Conservation (phyloP, 2,888 invertebrate genomes). For the Andricus curvator region DNA sequence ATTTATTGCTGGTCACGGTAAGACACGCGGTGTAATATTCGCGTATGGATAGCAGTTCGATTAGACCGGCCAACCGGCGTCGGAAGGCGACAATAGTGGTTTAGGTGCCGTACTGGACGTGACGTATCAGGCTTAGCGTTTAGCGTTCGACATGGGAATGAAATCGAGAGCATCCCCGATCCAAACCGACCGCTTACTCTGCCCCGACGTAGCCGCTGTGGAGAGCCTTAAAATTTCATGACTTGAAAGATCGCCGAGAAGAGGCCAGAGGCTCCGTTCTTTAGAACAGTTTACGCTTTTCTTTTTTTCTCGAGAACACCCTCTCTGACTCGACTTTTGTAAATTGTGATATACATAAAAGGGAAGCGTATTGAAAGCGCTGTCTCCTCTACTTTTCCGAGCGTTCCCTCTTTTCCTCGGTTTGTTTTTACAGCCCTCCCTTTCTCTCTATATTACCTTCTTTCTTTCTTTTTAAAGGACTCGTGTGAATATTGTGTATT, state of each 20-base stretch:
- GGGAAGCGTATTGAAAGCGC: conserved; percentile 75
- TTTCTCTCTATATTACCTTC: conserved; percentile 45
- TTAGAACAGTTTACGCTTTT: conserved; percentile 5
- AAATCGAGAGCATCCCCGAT: conserved; percentile 59
- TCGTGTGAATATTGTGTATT: conserved; percentile 78
- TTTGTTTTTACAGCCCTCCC: conserved; percentile 50
- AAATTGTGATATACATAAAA: conserved; percentile 78
- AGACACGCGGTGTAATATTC: conserved; percentile 45
- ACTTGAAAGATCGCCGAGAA: conserved; percentile 5
- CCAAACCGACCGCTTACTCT: conserved; percentile 15
- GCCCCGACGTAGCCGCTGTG: conserved; percentile 18
- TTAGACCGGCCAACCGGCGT: conserved; percentile 5
- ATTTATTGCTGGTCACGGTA: conserved; percentile 60
- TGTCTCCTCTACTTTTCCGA: conserved; percentile 34
- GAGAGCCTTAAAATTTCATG: not conserved
- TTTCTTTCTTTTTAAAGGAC: conserved; percentile 71
- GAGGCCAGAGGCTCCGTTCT: conserved; percentile 21
- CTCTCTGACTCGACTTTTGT: conserved; percentile 71
- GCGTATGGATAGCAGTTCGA: conserved; percentile 37
- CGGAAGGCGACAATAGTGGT: conserved; percentile 18
- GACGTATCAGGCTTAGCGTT: conserved; percentile 38
- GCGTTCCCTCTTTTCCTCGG: not conserved
- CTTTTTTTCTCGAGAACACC: conserved; percentile 44
- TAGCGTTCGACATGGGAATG: conserved; percentile 63
- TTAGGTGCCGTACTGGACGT: conserved; percentile 10